These are phyloP conservation scores for Lepidostoma basale DNA, from an alignment of 1,140 invertebrate species.

Conservation along the genomic window DNA sequence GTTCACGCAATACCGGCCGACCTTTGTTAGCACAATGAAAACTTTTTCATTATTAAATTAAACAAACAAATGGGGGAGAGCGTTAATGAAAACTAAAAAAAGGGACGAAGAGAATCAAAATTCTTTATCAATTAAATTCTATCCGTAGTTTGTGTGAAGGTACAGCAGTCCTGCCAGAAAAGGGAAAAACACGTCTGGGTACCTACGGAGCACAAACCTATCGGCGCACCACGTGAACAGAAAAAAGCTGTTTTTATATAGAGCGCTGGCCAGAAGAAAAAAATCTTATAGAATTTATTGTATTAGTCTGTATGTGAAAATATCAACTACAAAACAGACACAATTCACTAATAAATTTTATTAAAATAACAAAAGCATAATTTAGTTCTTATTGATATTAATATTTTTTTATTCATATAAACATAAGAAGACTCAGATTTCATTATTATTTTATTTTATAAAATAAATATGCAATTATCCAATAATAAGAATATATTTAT, in stretches of 20 bases:
- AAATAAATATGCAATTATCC: too few relatives aligned
- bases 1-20: neutral
- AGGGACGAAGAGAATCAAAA: constrained; percentile 42
- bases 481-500: too few relatives aligned
- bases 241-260: constrained; percentile 35
- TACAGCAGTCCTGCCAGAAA: constrained; percentile 20
- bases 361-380: too few relatives aligned
- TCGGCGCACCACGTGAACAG: constrained; percentile 36
- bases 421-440: too few relatives aligned
- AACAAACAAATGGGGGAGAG: constrained; percentile 42
- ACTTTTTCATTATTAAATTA: constrained; percentile 45
- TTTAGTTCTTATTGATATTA: too few relatives aligned
- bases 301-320: too few relatives aligned
- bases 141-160: constrained; percentile 35
- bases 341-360: too few relatives aligned
- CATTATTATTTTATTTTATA: too few relatives aligned
- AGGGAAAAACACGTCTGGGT: constrained; percentile 20
- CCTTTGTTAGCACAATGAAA: constrained; percentile 22
- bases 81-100: constrained; percentile 44
- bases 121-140: constrained; percentile 46
- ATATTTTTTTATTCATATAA: too few relatives aligned
- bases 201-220: constrained; percentile 28
- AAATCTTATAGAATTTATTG: too few relatives aligned
- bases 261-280: constrained; percentile 10
- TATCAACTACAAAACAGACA: too few relatives aligned